Conservation (phyloP, 2,113 vertebrate genomes). For the Brienomyrus longianalis region DNA sequence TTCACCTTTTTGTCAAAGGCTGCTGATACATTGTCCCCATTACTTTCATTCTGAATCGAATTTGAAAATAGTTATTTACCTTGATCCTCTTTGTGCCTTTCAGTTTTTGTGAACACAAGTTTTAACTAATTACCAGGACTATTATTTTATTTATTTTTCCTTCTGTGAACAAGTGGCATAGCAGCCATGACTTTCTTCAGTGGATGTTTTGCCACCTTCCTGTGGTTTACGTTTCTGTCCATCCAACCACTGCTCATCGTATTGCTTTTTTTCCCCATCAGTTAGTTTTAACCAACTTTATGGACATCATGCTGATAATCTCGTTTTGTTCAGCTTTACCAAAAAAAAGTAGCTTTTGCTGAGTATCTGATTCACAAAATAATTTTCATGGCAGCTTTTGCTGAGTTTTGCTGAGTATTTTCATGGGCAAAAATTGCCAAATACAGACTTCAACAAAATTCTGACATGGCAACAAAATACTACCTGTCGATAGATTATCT, state of each 20-base stretch:
- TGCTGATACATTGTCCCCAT: not conserved
- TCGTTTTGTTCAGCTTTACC: not conserved
- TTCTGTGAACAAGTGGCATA: not conserved
- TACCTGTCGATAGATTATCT: not conserved
- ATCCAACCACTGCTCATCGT: not conserved
- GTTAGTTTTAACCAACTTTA: not conserved
- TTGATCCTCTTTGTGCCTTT: slow-evolving; percentile 17
- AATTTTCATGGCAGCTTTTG: not conserved
- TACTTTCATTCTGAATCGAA: not conserved
- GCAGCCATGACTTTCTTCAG: not conserved
- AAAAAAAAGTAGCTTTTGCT: not conserved
- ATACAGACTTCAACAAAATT: not conserved
- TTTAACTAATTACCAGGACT: not conserved
- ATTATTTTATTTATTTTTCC: not conserved
- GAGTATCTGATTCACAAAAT: too few relatives aligned
- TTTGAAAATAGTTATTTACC: not conserved
- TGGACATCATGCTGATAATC: not conserved
- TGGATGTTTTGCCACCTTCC: not conserved
- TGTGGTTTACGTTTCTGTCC: not conserved
- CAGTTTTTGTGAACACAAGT: not conserved
- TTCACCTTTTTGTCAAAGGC: not conserved
- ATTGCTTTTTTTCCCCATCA: not conserved
- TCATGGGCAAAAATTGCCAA: not conserved
- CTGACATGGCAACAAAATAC: not conserved
- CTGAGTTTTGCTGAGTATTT: not conserved